A percentile compares a stretch with the other conserved stretches of the same genome.
Conservation (phyloP, 2,888 invertebrate genomes). For the Caenorhabditis macrosperma region DNA sequence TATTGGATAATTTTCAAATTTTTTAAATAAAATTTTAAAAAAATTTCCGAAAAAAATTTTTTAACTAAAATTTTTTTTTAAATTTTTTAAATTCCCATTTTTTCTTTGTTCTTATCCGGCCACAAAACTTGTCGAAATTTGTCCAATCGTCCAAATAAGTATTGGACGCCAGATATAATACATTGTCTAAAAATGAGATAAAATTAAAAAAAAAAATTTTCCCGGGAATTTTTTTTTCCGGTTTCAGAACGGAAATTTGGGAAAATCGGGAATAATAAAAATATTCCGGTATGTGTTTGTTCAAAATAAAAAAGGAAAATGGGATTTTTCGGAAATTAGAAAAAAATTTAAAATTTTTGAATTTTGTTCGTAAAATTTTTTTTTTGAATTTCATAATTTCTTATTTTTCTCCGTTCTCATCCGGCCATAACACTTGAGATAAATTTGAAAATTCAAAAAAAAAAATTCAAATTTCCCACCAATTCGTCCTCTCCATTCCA, state of each 20-base stretch:
- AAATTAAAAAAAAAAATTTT: too few species aligned
- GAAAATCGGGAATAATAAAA: too few species aligned
- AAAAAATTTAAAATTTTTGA: not conserved
- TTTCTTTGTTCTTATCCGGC: not conserved
- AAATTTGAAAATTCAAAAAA: not conserved
- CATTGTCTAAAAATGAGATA: too few species aligned
- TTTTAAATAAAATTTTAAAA: not conserved
- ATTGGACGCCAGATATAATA: too few species aligned
- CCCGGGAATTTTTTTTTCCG: too few species aligned
- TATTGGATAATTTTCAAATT: not conserved
- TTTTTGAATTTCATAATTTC: not conserved
- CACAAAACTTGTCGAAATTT: too few species aligned
- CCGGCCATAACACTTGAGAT: too few species aligned
- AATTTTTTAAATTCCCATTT: not conserved
- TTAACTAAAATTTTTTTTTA: not conserved
- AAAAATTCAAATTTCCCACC: not conserved
- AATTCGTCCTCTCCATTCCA: slow-evolving; percentile 45
- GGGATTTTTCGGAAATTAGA: too few species aligned
- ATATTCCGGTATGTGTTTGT: too few species aligned
- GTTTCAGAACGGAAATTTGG: too few species aligned
- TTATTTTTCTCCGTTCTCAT: not conserved
- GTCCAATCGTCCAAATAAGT: too few species aligned
- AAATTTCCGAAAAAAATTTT: not conserved
- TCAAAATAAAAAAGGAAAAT: too few species aligned
- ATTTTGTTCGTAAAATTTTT: not conserved